These are phyloP conservation scores for Procapra przewalskii DNA, from an alignment of 2,113 vertebrate genomes.

Conservation along the genomic window DNA sequence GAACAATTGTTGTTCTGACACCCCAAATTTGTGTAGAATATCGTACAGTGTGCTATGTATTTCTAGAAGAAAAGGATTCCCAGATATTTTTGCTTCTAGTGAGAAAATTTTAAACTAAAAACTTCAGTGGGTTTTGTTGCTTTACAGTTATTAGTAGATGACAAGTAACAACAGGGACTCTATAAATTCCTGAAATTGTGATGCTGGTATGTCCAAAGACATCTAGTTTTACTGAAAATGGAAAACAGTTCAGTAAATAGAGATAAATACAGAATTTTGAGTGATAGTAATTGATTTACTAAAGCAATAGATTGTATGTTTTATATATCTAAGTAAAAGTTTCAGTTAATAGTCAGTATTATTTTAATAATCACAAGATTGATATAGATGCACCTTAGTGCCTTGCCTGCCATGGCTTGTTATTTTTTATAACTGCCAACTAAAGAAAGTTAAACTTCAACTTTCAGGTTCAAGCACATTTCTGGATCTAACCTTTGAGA, in stretches of 20 bases:
- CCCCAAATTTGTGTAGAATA: background rate
- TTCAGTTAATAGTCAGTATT: background rate
- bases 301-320: background rate
- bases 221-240: background rate
- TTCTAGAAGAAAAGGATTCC: background rate
- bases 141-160: background rate
- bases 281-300: background rate
- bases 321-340: background rate
- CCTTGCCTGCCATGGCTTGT: background rate
- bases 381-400: background rate
- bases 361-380: background rate
- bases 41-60: background rate
- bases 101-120: background rate
- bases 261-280: background rate
- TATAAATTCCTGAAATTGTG: background rate
- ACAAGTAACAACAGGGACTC: background rate
- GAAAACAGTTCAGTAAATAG: background rate
- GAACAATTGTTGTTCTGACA: background rate
- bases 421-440: background rate
- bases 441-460: background rate
- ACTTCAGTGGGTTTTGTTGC: background rate
- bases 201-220: background rate
- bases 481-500: background rate
- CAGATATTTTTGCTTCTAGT: background rate
- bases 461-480: background rate